These are phyloP conservation scores for Spondyliosoma cantharus DNA, from an alignment of 2,797 vertebrate species.

Conservation along the genomic window DNA sequence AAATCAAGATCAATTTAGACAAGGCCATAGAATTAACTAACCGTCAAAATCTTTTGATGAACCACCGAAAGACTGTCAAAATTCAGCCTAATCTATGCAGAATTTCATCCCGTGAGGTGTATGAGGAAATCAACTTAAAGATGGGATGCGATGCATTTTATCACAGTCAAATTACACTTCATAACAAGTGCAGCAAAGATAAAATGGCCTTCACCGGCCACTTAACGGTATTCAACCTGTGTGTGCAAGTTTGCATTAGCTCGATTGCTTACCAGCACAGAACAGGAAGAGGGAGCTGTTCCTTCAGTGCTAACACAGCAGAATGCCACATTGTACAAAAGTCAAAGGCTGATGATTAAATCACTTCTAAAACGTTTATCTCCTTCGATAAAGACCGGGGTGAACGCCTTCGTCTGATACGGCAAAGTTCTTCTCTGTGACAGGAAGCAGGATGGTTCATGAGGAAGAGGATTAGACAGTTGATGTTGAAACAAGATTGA, in stretches of 20 bases:
- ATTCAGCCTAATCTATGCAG: neutral
- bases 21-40: constrained; percentile 15
- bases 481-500: neutral
- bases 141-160: constrained; percentile 3
- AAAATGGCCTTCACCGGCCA: neutral
- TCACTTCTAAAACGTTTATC: neutral
- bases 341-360: neutral
- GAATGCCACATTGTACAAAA: neutral
- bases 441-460: neutral
- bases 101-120: neutral
- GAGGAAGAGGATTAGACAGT: neutral
- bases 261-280: neutral
- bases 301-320: neutral
- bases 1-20: constrained; percentile 35
- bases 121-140: neutral
- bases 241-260: neutral
- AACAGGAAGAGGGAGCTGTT: neutral
- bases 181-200: neutral
- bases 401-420: neutral
- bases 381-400: neutral
- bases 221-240: neutral
- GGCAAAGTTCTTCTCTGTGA: neutral
- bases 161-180: neutral
- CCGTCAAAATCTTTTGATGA: constrained; percentile 11
- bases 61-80: neutral